phyloP scores from a whole-genome alignment of 2,797 vertebrate genomes.

The Phataginus tetradactyla region DNA sequence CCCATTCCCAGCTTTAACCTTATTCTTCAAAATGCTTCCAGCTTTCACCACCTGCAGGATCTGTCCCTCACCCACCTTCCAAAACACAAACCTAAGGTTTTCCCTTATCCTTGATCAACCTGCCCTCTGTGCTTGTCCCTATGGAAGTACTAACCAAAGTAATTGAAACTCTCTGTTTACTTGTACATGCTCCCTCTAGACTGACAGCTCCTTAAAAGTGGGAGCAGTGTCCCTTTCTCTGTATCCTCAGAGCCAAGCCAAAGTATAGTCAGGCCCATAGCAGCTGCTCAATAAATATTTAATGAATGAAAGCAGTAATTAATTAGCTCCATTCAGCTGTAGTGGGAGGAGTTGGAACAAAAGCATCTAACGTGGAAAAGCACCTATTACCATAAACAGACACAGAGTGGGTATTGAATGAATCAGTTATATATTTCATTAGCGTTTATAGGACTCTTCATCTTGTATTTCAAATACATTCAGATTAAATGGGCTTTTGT shows the following conservation, averaged over 20 bases:
- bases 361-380: neutral
- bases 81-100: neutral
- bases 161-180: neutral
- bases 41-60: neutral
- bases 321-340: neutral
- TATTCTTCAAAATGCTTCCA: neutral
- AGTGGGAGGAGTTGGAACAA: neutral
- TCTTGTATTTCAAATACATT: neutral
- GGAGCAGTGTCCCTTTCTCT: neutral
- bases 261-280: neutral
- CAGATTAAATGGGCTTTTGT: conserved; percentile 22
- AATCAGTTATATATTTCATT: neutral
- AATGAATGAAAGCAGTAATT: neutral
- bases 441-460: neutral
- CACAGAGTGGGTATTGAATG: neutral
- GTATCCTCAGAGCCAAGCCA: neutral
- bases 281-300: neutral
- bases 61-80: neutral
- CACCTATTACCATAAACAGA: neutral
- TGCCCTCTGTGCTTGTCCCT: neutral
- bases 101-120: neutral
- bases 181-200: neutral
- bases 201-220: neutral
- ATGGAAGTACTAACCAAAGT: neutral
- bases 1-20: neutral